phyloP scores from a whole-genome alignment of 1,140 invertebrate species.

The Cheumatopsyche charites region DNA sequence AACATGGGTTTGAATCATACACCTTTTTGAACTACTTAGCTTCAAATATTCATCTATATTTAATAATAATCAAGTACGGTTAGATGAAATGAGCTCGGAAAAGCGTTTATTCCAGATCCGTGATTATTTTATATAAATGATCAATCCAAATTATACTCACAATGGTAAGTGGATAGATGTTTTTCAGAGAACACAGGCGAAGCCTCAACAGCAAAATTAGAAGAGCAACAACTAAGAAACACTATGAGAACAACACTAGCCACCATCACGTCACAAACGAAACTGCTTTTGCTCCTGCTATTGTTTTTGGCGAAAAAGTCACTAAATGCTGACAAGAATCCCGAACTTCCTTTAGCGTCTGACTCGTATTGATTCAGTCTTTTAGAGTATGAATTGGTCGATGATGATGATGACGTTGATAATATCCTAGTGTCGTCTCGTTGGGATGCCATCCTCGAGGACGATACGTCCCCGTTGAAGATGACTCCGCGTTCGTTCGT shows the following conservation, averaged over 20 bases:
- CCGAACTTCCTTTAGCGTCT: background rate
- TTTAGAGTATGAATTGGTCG: background rate
- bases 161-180: constrained; percentile 39
- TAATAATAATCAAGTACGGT: too few relatives aligned
- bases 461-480: constrained; percentile 8
- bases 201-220: constrained; percentile 17
- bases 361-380: constrained; percentile 17
- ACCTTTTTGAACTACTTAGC: too few relatives aligned
- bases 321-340: constrained; percentile 34
- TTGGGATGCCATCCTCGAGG: background rate
- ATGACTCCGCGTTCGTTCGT: constrained; percentile 17
- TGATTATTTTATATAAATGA: too few relatives aligned
- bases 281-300: constrained; percentile 24
- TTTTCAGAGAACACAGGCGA: constrained; percentile 33
- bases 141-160: constrained; percentile 34
- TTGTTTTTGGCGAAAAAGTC: constrained; percentile 39
- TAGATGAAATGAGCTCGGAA: too few relatives aligned
- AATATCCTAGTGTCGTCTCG: background rate
- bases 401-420: background rate
- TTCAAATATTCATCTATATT: too few relatives aligned
- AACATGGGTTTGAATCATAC: too few relatives aligned
- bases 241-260: constrained; percentile 16
- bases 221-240: constrained; percentile 33
- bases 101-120: too few relatives aligned
- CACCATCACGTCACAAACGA: constrained; percentile 27